Evolutionary conservation across 2,888 invertebrate species (phyloP).

Genomic region (Orchestes rusci): DNA sequence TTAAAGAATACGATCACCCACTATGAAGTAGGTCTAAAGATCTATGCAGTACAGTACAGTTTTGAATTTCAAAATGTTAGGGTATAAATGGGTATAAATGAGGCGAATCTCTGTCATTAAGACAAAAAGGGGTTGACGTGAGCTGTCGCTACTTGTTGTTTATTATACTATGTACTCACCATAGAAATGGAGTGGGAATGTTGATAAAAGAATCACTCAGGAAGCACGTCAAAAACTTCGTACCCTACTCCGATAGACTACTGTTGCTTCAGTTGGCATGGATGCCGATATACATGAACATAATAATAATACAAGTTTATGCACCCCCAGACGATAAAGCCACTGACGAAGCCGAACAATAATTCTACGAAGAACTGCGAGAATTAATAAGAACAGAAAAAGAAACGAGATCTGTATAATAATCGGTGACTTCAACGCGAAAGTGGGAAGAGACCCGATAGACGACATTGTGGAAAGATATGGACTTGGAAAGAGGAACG

Average conservation of each 20-base stretch:
- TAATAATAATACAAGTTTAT: background rate
- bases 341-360: background rate
- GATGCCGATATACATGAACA: background rate
- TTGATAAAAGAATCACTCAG: background rate
- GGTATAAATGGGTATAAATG: too few relatives aligned
- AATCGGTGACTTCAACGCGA: background rate
- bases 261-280: background rate
- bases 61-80: too few relatives aligned
- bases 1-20: too few relatives aligned
- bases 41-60: too few relatives aligned
- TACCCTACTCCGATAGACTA: conserved; percentile 1
- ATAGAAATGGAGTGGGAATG: conserved; percentile 1
- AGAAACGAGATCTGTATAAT: background rate
- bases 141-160: too few relatives aligned
- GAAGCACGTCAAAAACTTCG: background rate
- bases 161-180: too few relatives aligned
- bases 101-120: too few relatives aligned
- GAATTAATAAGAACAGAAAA: background rate
- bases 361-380: background rate
- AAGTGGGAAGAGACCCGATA: too few relatives aligned
- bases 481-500: too few relatives aligned
- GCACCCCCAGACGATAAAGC: background rate
- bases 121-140: too few relatives aligned
- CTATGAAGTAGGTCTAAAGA: too few relatives aligned
- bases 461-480: too few relatives aligned